phyloP scores from a whole-genome alignment of 2,113 vertebrate genomes.

The Oceanodroma tethys region DNA sequence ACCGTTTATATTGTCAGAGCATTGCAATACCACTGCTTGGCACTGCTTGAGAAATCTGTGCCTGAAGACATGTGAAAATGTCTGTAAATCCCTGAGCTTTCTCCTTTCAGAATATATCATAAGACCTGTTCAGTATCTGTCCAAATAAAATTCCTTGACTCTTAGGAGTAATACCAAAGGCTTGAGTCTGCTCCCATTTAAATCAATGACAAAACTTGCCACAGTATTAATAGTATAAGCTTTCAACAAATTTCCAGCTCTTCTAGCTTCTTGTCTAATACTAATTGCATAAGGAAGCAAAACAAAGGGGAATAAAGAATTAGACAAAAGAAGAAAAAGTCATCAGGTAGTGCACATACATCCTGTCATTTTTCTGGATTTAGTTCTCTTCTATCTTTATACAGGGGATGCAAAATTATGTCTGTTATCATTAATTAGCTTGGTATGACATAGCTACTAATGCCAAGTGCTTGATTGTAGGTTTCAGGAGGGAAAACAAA shows the following conservation, averaged over 20 bases:
- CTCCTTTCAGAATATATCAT: neutral
- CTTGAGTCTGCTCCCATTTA: neutral
- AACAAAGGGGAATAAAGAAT: neutral
- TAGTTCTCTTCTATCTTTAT: slow-evolving; percentile 54
- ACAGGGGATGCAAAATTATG: slow-evolving; percentile 36
- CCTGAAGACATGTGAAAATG: neutral
- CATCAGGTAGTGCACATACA: neutral
- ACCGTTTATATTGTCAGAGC: neutral
- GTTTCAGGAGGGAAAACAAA: slow-evolving; percentile 59
- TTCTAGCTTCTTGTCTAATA: neutral
- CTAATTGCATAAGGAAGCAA: neutral
- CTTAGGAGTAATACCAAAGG: neutral
- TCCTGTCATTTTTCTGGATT: neutral
- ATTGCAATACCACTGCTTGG: neutral
- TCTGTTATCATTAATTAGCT: slow-evolving; percentile 70
- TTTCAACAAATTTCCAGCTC: neutral
- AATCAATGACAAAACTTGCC: neutral
- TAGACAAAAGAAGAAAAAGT: neutral
- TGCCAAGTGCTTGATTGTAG: slow-evolving; percentile 37
- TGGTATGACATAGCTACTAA: slow-evolving; percentile 40
- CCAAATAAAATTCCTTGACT: neutral
- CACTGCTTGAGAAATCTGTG: neutral
- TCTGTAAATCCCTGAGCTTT: neutral
- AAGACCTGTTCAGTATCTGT: neutral
- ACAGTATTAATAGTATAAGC: neutral